Evolutionary conservation across 2,797 vertebrate genomes (phyloP).

Genomic region (Hippopotamyrus pictus): DNA sequence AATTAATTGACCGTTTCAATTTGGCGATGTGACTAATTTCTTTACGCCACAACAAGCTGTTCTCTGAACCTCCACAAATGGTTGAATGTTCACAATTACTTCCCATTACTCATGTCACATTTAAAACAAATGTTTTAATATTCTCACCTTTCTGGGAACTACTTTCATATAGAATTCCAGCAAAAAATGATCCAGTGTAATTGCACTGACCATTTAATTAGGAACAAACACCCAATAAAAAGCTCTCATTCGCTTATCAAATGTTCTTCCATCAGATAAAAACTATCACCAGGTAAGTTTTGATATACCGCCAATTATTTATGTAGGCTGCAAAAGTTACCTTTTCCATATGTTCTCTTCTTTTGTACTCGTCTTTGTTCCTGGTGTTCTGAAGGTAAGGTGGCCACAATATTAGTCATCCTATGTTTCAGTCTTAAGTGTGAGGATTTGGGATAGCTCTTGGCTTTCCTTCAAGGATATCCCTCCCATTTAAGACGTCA

Average conservation of each 20-base stretch:
- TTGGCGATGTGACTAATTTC: neutral
- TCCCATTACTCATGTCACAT: neutral
- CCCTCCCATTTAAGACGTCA: slow-evolving; percentile 68
- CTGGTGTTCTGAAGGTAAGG: neutral
- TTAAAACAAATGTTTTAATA: neutral
- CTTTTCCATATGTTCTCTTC: neutral
- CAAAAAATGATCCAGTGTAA: neutral
- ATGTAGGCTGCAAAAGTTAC: neutral
- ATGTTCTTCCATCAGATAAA: neutral
- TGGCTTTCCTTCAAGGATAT: slow-evolving; percentile 59
- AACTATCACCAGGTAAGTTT: neutral
- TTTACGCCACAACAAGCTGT: neutral
- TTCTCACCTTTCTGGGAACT: slow-evolving; percentile 10
- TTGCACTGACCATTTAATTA: neutral
- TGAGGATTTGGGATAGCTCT: slow-evolving; percentile 39
- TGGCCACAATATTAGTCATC: slow-evolving; percentile 13
- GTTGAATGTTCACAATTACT: neutral
- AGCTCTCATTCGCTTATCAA: neutral
- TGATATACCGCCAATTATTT: neutral
- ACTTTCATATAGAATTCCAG: neutral
- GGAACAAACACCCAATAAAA: neutral
- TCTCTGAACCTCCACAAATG: neutral
- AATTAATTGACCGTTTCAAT: too few species aligned
- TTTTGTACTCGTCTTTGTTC: neutral
- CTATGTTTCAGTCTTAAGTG: slow-evolving; percentile 42